phyloP scores from a whole-genome alignment of 1,140 invertebrate genomes.

The Pseudomyrmex dendroicus region DNA sequence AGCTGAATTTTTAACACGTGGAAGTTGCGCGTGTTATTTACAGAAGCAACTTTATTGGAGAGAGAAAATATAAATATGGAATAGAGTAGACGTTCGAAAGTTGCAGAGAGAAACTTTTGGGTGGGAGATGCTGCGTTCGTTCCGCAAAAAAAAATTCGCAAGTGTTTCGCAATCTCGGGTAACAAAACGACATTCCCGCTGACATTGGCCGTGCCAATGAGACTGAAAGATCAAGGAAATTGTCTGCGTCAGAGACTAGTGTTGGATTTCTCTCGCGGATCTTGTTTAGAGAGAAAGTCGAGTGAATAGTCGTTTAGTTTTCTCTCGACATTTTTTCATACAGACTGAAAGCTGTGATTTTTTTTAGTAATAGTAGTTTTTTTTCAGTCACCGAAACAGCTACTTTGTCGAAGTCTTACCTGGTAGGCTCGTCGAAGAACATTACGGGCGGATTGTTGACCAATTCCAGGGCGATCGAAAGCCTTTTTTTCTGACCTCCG shows the following conservation, averaged over 20 bases:
- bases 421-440: conserved; percentile 99
- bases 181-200: neutral
- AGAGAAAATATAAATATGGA: neutral
- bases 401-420: conserved; percentile 81
- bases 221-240: conserved; percentile 28
- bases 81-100: conserved; percentile 9
- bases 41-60: neutral
- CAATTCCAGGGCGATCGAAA: conserved; percentile 98
- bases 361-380: too few species aligned
- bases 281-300: conserved; percentile 61
- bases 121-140: neutral
- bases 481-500: conserved; percentile 97
- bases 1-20: neutral
- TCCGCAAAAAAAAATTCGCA: neutral
- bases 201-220: conserved; percentile 37
- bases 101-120: conserved; percentile 19
- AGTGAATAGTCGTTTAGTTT: conserved; percentile 1
- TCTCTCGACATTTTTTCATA: too few species aligned
- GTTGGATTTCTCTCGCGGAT: conserved; percentile 42
- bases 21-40: neutral
- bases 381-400: neutral
- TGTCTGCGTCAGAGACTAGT: conserved; percentile 12
- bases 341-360: too few species aligned
- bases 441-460: conserved; percentile 98
- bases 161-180: neutral